Evolutionary conservation across 2,113 vertebrate species (phyloP).

Genomic region (Gymnarchus niloticus): DNA sequence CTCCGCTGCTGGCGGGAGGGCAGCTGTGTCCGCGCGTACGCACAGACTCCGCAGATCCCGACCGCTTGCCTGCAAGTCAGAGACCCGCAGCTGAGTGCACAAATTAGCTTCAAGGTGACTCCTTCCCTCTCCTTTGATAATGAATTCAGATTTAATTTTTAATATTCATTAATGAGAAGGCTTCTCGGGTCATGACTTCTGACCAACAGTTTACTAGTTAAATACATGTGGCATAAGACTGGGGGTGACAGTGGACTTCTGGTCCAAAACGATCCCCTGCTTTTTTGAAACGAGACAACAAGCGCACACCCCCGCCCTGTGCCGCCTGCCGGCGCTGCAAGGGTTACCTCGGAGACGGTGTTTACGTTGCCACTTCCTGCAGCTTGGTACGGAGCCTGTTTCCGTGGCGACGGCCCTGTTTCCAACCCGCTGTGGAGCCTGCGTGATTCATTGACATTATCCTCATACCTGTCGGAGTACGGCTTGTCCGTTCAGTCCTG

Average conservation of each 20-base stretch:
- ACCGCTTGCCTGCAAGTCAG: not conserved
- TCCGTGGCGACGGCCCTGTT: conserved; percentile 61
- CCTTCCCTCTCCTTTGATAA: not conserved
- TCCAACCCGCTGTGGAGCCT: conserved; percentile 38
- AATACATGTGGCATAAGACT: not conserved
- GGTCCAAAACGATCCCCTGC: not conserved
- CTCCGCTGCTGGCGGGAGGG: not conserved
- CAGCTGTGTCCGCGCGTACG: not conserved
- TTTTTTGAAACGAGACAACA: conserved; percentile 4
- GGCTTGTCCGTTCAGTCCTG: not conserved
- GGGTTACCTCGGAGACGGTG: conserved; percentile 58
- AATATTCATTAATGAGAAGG: not conserved
- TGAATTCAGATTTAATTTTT: not conserved
- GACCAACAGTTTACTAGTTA: not conserved
- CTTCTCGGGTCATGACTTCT: not conserved
- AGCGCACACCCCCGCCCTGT: not conserved
- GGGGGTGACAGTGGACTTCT: not conserved
- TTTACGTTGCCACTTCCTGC: conserved; percentile 58
- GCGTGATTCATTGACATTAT: conserved; percentile 54
- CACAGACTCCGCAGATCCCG: not conserved
- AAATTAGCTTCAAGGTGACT: conserved; percentile 4
- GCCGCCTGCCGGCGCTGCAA: conserved; percentile 35
- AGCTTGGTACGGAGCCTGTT: conserved; percentile 60
- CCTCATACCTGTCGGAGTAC: conserved; percentile 47
- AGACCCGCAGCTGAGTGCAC: not conserved